Conservation (phyloP, 2,113 vertebrate genomes). For the Machaerirhynchus nigripectus region DNA sequence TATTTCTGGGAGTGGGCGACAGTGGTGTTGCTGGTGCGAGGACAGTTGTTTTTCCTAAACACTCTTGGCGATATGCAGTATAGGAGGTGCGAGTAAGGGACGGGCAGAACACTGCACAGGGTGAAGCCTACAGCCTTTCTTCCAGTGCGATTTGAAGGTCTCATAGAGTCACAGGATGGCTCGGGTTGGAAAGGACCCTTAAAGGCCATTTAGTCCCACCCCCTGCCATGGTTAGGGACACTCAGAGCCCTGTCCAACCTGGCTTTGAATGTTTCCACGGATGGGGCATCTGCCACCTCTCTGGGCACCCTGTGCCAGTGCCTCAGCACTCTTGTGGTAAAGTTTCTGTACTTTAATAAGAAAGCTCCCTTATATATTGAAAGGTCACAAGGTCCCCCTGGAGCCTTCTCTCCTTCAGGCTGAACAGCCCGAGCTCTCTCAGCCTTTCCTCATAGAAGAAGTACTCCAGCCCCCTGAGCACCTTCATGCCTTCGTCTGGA, state of each 20-base stretch:
- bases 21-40: accelerated
- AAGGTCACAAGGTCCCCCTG: accelerated
- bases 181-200: background rate
- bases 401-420: background rate
- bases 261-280: background rate
- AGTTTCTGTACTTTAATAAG: background rate
- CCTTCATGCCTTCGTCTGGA: background rate
- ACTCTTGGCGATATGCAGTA: accelerated
- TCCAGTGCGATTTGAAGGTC: accelerated
- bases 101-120: accelerated
- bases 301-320: no score
- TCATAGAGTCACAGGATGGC: accelerated
- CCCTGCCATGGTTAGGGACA: accelerated
- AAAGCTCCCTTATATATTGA: accelerated
- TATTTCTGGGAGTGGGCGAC: accelerated
- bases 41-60: background rate
- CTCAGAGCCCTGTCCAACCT: accelerated
- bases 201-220: accelerated
- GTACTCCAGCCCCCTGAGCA: background rate
- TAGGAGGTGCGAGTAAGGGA: accelerated
- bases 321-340: background rate
- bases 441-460: background rate
- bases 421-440: background rate
- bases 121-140: accelerated
- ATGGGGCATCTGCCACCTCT: background rate